Percentiles rank a stretch among this genome's conserved stretches.
Conservation (phyloP, 2,797 vertebrate species). For the Epinephelus malabaricus region DNA sequence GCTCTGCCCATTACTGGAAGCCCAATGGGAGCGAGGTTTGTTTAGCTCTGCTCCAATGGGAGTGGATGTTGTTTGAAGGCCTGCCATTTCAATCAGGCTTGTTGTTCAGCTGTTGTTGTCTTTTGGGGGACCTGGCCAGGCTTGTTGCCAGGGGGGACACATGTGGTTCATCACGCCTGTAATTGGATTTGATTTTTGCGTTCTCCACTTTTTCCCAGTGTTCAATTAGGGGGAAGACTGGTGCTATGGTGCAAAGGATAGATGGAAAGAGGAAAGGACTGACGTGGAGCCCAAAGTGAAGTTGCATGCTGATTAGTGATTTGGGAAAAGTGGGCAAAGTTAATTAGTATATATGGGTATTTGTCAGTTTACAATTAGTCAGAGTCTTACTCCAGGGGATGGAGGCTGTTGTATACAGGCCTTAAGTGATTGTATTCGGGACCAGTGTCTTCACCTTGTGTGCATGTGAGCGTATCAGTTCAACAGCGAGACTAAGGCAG, state of each 20-base stretch:
- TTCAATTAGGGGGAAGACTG: conserved; percentile 76
- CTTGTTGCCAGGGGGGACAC: conserved; percentile 72
- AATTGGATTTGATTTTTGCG: conserved; percentile 86
- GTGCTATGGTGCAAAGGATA: conserved; percentile 27
- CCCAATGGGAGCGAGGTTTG: conserved; percentile 75
- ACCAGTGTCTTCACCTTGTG: conserved; percentile 17
- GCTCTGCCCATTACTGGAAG: conserved; percentile 66
- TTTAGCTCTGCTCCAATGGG: conserved; percentile 81
- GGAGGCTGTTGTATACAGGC: conserved; percentile 20
- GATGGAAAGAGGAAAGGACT: conserved; percentile 38
- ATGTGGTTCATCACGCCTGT: conserved; percentile 83
- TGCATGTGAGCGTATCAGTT: conserved; percentile 26
- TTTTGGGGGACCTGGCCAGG: conserved; percentile 74
- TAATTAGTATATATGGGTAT: conserved; percentile 67
- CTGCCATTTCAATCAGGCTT: conserved; percentile 85
- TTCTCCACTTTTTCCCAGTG: conserved; percentile 70
- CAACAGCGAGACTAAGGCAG: conserved; percentile 5
- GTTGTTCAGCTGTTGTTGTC: conserved; percentile 80
- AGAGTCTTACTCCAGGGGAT: conserved; percentile 25
- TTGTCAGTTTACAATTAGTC: conserved; percentile 67
- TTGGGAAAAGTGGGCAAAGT: conserved; percentile 60
- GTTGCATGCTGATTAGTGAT: conserved; percentile 63
- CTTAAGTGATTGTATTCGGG: conserved; percentile 29
- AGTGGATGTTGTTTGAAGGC: conserved; percentile 82
- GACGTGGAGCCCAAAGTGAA: conserved; percentile 50